Evolutionary conservation across 2,888 invertebrate species (phyloP).

Genomic region (Euzetes globulus): DNA sequence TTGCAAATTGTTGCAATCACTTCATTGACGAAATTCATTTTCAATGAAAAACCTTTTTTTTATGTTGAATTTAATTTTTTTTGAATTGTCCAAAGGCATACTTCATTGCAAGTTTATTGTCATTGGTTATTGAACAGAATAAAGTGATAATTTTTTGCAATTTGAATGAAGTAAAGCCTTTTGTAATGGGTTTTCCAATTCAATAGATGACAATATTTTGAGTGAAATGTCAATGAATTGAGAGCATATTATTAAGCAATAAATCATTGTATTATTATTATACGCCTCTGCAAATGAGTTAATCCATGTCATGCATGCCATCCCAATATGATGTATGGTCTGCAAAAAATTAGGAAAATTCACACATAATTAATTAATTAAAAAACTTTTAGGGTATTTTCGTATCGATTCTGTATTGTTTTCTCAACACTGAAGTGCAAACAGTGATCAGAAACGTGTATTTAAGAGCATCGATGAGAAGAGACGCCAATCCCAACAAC

Average conservation of each 20-base stretch:
- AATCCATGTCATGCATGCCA: too few species aligned
- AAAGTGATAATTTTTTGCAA: too few species aligned
- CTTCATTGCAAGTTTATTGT: too few species aligned
- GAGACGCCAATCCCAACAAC: constrained; percentile 41
- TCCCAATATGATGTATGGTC: too few species aligned
- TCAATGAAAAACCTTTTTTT: background rate
- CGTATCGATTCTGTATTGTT: constrained; percentile 42
- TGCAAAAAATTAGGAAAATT: background rate
- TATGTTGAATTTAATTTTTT: background rate
- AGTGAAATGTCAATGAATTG: too few species aligned
- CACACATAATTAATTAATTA: background rate
- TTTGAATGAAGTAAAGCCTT: too few species aligned
- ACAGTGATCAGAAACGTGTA: constrained; percentile 41
- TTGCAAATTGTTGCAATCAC: background rate
- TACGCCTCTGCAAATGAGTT: too few species aligned
- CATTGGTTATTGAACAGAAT: too few species aligned
- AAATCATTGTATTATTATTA: too few species aligned
- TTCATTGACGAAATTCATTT: background rate
- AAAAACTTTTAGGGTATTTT: constrained; percentile 41
- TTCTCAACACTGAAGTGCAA: constrained; percentile 42
- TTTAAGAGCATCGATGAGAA: constrained; percentile 38
- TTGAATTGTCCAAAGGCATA: background rate
- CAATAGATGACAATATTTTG: too few species aligned
- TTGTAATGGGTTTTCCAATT: too few species aligned
- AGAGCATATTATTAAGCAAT: too few species aligned